Evolutionary conservation across 92 coral and sea anemone species (phyloP), one percentile per base, ranked within the genome.

Genomic region (Galaxea fascicularis): DNA sequence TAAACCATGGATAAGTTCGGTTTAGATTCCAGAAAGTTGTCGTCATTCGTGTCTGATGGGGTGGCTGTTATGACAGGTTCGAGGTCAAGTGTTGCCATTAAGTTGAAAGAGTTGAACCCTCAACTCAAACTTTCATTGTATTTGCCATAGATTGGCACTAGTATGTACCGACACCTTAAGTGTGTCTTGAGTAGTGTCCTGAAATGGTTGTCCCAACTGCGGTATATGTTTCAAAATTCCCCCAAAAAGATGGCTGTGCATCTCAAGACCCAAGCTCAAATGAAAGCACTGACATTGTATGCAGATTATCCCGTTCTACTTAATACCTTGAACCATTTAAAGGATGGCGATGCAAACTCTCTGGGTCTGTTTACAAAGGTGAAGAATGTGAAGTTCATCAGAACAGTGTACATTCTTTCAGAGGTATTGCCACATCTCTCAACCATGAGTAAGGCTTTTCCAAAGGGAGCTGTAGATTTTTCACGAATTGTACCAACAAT

Each of bases 31-130:
- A 58, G 39, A 73, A 73, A 83, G 63, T 83, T 73, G 78, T 17
- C 78, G 62, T 83, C 87, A 0, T 73, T 83, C 22, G 87, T 83
- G 41, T 74, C 87, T 0, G 74, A 83, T 60, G 87, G 87, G 16
- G 87, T 74, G 24, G 35, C 71, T 83, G 87, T 73, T 58, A 59
- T 74, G 87, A 83, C 87, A 8, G 74, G 87, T 68, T 39, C 73
- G 25, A 65, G 74, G 26, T 27, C 57, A 60, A 75, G 85, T 60
- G 85, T 69, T 84, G 45, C 71, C 64, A 56, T 77, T 28, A 76
- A 30, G 78, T 58, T 44, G 70, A 62, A 78, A 51, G 71, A 78
- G 41, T 25, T 78, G 21, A 70, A 70, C 54, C 83, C 83, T 20
- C 85, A 67, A 70, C 65, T 79, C 18, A 79, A 79, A 79, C 62